Conservation (phyloP, 2,113 vertebrate species). For the Gallinago undulata region DNA sequence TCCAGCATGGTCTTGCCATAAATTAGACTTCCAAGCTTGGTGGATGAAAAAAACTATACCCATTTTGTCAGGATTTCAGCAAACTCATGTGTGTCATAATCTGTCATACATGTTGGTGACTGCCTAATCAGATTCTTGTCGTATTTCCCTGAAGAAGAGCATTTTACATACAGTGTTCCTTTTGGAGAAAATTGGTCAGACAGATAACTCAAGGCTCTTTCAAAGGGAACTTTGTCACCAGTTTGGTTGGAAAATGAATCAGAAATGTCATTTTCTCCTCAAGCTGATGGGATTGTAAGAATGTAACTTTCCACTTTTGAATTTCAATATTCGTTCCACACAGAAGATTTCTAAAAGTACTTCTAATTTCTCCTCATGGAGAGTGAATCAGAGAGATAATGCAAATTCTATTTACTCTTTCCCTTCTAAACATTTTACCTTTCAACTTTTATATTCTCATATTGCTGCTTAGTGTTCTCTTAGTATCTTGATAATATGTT, state of each 20-base stretch:
- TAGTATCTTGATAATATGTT: background rate
- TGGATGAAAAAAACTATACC: background rate
- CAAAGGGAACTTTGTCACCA: background rate
- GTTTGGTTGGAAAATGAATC: background rate
- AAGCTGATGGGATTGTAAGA: background rate
- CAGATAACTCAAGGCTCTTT: background rate
- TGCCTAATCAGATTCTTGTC: background rate
- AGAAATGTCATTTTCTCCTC: background rate
- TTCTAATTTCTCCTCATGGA: background rate
- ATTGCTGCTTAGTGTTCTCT: background rate
- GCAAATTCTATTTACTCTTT: background rate
- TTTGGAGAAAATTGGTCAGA: background rate
- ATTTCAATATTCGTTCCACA: background rate
- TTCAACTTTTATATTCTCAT: background rate
- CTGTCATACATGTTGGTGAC: background rate
- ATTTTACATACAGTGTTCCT: background rate
- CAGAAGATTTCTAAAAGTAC: background rate
- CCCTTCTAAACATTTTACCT: background rate
- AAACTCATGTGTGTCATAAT: background rate
- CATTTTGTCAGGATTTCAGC: background rate
- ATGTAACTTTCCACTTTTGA: background rate
- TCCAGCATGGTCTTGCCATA: background rate
- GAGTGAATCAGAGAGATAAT: background rate
- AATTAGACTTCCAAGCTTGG: background rate
- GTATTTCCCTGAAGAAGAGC: background rate